Conservation (phyloP, 2,888 invertebrate species). For the Azorinus chamasolen region DNA sequence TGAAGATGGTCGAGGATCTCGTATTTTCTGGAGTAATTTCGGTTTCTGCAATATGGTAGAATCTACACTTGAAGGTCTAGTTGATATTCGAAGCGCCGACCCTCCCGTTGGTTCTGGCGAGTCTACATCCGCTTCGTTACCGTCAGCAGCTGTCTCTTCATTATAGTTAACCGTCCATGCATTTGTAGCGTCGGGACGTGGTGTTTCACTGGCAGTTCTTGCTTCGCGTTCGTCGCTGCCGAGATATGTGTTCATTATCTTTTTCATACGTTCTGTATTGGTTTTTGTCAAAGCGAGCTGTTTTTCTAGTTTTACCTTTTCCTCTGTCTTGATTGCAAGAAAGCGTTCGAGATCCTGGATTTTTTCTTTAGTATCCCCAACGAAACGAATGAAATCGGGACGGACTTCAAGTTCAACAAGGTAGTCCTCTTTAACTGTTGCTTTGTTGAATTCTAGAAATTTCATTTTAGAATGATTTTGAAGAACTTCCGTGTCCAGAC, state of each 20-base stretch:
- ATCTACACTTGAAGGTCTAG: no score
- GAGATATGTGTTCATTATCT: slow-evolving; percentile 67
- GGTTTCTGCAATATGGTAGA: no score
- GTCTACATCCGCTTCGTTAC: no score
- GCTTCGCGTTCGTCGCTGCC: slow-evolving; percentile 27
- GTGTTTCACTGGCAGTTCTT: no score
- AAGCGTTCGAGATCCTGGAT: slow-evolving; percentile 66
- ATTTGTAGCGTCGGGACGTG: no score
- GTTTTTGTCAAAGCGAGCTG: slow-evolving; percentile 70
- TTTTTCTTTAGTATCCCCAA: slow-evolving; percentile 71
- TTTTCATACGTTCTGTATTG: slow-evolving; percentile 72
- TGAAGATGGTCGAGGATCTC: no score
- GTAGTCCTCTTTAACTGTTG: slow-evolving; percentile 77
- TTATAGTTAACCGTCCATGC: no score
- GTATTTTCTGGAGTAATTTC: no score
- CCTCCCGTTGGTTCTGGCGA: no score
- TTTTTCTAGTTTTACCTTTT: slow-evolving; percentile 71
- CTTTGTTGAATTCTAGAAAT: slow-evolving; percentile 76
- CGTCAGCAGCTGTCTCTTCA: no score
- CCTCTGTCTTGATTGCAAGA: slow-evolving; percentile 58
- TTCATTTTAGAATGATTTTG: slow-evolving; percentile 71
- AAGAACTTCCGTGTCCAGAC: slow-evolving; percentile 64
- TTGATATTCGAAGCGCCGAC: no score
- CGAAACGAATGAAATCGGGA: slow-evolving; percentile 80
- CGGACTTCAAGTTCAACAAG: slow-evolving; percentile 77